A percentile compares a stretch with the other conserved stretches of the same genome.
Conservation (phyloP, 2,797 vertebrate species). For the Gallinago solitaria region DNA sequence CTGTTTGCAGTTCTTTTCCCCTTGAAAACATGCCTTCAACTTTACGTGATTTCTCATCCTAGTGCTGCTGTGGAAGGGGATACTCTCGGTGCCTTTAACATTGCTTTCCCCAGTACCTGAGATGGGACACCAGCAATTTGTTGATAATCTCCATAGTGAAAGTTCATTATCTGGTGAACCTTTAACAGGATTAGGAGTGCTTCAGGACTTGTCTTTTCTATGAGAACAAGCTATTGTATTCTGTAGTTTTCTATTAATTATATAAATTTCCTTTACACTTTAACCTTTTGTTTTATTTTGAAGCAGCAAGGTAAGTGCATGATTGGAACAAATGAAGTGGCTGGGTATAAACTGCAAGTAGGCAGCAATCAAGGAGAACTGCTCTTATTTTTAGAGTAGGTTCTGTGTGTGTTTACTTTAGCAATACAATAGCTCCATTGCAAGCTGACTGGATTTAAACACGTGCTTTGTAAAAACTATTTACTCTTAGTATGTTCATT, state of each 20-base stretch:
- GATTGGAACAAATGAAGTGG: background rate
- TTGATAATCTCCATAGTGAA: slow-evolving; percentile 57
- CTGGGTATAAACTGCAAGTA: background rate
- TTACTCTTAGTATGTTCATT: background rate
- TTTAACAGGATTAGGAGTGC: slow-evolving; percentile 49
- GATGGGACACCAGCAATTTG: slow-evolving; percentile 36
- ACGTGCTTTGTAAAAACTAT: background rate
- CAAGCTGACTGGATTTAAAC: slow-evolving; percentile 3
- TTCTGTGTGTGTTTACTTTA: slow-evolving; percentile 14
- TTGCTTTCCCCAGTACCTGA: slow-evolving; percentile 42
- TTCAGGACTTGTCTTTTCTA: slow-evolving; percentile 67
- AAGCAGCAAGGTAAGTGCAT: slow-evolving; percentile 78
- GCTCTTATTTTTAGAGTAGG: slow-evolving; percentile 19
- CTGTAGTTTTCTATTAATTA: slow-evolving; percentile 66
- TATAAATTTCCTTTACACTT: slow-evolving; percentile 48
- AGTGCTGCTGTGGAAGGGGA: slow-evolving; percentile 37
- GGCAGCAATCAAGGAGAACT: background rate
- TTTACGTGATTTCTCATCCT: slow-evolving; percentile 9
- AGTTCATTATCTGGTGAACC: slow-evolving; percentile 61
- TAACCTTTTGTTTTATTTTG: slow-evolving; percentile 70
- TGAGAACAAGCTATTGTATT: slow-evolving; percentile 56
- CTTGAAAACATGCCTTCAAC: slow-evolving; percentile 50
- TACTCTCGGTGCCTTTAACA: slow-evolving; percentile 48
- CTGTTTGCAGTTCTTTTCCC: slow-evolving; percentile 32
- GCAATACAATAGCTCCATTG: background rate